Base-by-base conservation (phyloP, 2,113 vertebrate genomes). In the Halichoeres trimaculatus region DNA sequence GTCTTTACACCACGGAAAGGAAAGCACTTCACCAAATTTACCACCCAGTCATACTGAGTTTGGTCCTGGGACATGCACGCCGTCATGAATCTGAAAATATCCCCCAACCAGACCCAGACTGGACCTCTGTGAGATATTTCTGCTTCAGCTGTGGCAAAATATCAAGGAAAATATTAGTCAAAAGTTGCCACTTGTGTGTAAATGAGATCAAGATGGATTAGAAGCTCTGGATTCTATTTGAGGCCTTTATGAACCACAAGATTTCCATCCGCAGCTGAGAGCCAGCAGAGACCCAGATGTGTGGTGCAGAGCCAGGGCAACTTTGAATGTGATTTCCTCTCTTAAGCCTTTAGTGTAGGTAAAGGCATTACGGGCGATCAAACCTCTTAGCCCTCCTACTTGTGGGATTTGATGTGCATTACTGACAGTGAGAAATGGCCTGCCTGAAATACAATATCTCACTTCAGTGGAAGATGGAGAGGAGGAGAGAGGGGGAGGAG, bases 381-480 rank as follows among this genome's bases (percentile, higher is more conserved):
- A 87, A 89, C 88, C 90, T 93, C 89, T 92, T 92, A 92, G 88
- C 80, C 81, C 83, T 74, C 41, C 85, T 87, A 85, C 89, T 89
- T 88, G 82, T 83, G 90, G 90, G 89, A 92, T 91, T 83, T 91
- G 88, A 93, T 92, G 89, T 90, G 83, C 92, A 91, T 94, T 94
- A 94, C 89, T 92, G 92, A 94, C 92, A 93, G 88, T 93, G 92
- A 94, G 88, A 91, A 93, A 94, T 93, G 90, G 86, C 78, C 86
- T 75, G 89, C 81, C 74, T 92, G 93, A 94, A 94, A 94, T 78
- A 90, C 83, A 92, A 94, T 93, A 92, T 89, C 85, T 88, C 87
- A 90, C 90, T 93, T 87, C 71, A 58, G 76, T 55, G 69, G 56
- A 79, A 87, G 85, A 88, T 63, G 64, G 74, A 73, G 81, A 34